Percentiles rank a stretch among this genome's conserved stretches.
phyloP scores from a whole-genome alignment of 1,140 invertebrate species.

The Steinernema khuongi region DNA sequence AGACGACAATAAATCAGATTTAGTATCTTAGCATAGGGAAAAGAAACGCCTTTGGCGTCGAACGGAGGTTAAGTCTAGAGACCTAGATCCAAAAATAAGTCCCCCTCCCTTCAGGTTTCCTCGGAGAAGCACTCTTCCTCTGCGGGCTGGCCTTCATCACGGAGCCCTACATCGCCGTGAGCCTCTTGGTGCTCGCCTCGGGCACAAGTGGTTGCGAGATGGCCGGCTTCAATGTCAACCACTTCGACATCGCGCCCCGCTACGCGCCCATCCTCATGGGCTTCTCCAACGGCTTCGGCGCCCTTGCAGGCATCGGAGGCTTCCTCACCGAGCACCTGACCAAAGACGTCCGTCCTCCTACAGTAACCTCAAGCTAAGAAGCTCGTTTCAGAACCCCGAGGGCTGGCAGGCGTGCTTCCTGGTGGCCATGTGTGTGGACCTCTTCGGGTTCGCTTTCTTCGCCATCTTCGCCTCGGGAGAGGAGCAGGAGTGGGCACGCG shows the following conservation, averaged over 20 bases:
- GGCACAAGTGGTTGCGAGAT: constrained; percentile 80
- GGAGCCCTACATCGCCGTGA: constrained; percentile 64
- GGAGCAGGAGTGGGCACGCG: constrained; percentile 34
- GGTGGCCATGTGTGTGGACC: constrained; percentile 58
- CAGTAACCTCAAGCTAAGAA: not conserved
- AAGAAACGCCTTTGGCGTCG: too few species aligned
- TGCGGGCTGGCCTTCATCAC: constrained; percentile 28
- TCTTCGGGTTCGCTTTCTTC: constrained; percentile 58
- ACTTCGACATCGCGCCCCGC: constrained; percentile 91
- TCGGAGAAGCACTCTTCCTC: constrained; percentile 59
- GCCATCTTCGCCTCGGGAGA: constrained; percentile 58
- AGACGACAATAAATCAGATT: too few species aligned
- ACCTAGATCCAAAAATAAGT: too few species aligned
- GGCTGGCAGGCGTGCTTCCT: constrained; percentile 54
- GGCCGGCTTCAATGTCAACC: constrained; percentile 94
- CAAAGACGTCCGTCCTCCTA: constrained; percentile 63
- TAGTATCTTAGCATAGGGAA: too few species aligned
- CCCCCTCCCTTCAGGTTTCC: constrained; percentile 57
- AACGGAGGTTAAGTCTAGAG: too few species aligned
- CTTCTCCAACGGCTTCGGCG: constrained; percentile 92
- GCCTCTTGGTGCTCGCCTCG: constrained; percentile 75
- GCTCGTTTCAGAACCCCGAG: constrained; percentile 28
- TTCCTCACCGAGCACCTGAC: constrained; percentile 82
- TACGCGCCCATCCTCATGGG: constrained; percentile 98
- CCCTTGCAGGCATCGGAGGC: constrained; percentile 84